Evolutionary conservation across 1,140 invertebrate genomes (phyloP).

Genomic region (Wasmannia auropunctata): DNA sequence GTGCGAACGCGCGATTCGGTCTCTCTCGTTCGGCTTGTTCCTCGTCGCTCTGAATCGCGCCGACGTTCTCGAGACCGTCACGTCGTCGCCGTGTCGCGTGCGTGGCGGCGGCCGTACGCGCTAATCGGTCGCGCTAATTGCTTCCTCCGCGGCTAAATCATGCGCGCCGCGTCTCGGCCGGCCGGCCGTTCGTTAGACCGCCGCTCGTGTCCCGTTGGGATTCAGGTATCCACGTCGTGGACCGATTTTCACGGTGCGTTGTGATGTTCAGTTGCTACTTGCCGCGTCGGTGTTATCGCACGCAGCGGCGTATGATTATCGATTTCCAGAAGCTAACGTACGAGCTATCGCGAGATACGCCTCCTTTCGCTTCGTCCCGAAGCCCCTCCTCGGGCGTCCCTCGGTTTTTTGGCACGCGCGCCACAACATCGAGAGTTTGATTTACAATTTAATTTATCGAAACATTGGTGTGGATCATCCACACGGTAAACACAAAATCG

Average conservation of each 20-base stretch:
- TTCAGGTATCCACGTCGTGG: neutral
- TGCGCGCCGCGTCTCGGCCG: constrained; percentile 1
- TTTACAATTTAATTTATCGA: neutral
- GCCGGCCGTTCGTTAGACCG: neutral
- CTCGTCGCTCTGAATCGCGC: too few species aligned
- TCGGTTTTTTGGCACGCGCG: neutral
- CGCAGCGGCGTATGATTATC: neutral
- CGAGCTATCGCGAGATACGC: neutral
- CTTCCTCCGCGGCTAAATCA: neutral
- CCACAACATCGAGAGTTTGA: neutral
- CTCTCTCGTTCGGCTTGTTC: neutral
- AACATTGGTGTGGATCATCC: neutral
- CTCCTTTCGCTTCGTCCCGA: neutral
- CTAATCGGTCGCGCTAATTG: constrained; percentile 3
- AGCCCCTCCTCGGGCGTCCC: too few species aligned
- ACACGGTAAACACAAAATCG: neutral
- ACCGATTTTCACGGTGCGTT: neutral
- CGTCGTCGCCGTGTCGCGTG: neutral
- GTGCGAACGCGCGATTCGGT: neutral
- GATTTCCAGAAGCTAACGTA: neutral
- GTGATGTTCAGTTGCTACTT: neutral
- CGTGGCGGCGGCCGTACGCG: too few species aligned
- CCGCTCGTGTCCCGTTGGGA: neutral
- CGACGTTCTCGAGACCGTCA: neutral
- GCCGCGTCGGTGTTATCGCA: neutral